These are phyloP conservation scores for Donacobius atricapilla DNA, from an alignment of 2,113 vertebrate genomes.

Conservation along the genomic window DNA sequence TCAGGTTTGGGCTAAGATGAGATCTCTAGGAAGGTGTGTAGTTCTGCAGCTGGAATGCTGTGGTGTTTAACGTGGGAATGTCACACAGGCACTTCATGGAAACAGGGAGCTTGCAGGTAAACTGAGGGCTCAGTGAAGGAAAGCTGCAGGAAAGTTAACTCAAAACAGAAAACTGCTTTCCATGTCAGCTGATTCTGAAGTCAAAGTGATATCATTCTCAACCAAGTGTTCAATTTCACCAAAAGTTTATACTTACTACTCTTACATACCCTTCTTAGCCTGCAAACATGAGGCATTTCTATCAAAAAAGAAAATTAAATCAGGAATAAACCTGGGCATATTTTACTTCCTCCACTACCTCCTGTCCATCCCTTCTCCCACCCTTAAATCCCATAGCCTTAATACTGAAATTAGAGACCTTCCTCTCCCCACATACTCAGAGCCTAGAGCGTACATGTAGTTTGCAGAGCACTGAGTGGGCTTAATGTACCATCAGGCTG, in stretches of 20 bases:
- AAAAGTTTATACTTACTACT: not conserved
- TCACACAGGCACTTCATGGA: not conserved
- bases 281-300: not conserved
- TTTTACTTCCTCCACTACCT: not conserved
- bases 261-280: not conserved
- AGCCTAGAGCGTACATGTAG: not conserved
- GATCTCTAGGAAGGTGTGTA: not conserved
- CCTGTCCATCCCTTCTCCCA: not conserved
- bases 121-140: not conserved
- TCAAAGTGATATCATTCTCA: not conserved
- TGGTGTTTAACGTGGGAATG: not conserved
- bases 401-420: not conserved
- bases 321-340: not conserved
- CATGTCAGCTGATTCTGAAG: not conserved
- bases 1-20: not conserved
- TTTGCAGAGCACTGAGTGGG: constrained; percentile 52
- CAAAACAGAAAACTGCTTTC: not conserved
- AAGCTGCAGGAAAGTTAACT: not conserved
- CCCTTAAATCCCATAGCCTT: not conserved
- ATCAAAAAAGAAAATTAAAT: not conserved
- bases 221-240: not conserved
- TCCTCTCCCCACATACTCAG: not conserved
- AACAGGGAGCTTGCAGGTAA: not conserved
- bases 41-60: not conserved
- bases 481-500: constrained; percentile 57